phyloP scores from a whole-genome alignment of 2,113 vertebrate genomes.

The Lophius piscatorius region DNA sequence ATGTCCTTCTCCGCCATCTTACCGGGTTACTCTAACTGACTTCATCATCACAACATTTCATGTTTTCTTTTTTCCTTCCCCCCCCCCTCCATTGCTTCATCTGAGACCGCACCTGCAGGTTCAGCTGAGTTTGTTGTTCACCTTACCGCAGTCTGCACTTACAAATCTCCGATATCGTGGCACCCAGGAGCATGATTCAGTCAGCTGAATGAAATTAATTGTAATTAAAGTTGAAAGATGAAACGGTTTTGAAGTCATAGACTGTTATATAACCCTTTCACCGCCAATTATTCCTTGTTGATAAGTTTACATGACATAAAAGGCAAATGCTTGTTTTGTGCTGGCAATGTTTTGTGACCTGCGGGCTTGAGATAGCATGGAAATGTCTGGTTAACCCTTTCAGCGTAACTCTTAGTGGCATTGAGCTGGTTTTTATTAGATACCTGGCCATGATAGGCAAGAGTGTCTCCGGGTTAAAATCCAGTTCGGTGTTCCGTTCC shows the following conservation, averaged over 20 bases:
- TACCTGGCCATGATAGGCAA: too few species aligned
- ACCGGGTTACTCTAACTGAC: constrained; percentile 31
- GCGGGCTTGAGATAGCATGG: too few species aligned
- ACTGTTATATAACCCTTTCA: background rate
- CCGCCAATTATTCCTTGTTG: constrained; percentile 11
- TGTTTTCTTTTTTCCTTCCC: too few species aligned
- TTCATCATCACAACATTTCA: constrained; percentile 36
- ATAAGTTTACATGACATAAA: constrained; percentile 30
- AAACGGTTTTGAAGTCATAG: constrained; percentile 19
- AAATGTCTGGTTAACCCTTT: too few species aligned
- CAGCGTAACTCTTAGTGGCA: too few species aligned
- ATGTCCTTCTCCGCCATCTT: too few species aligned
- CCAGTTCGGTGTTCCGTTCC: too few species aligned
- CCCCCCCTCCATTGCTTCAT: background rate
- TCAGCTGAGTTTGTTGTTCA: constrained; percentile 38
- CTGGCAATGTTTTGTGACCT: background rate
- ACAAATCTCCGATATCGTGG: background rate
- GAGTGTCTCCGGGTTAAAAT: too few species aligned
- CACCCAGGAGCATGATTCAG: constrained; percentile 24
- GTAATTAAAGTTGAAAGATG: constrained; percentile 22
- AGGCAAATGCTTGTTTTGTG: background rate
- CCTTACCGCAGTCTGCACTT: constrained; percentile 1
- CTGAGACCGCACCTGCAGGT: constrained; percentile 27
- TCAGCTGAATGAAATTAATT: constrained; percentile 23
- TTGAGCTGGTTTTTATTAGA: too few species aligned